Conservation (phyloP, 2,113 vertebrate genomes). For the Oryzias curvinotus region DNA sequence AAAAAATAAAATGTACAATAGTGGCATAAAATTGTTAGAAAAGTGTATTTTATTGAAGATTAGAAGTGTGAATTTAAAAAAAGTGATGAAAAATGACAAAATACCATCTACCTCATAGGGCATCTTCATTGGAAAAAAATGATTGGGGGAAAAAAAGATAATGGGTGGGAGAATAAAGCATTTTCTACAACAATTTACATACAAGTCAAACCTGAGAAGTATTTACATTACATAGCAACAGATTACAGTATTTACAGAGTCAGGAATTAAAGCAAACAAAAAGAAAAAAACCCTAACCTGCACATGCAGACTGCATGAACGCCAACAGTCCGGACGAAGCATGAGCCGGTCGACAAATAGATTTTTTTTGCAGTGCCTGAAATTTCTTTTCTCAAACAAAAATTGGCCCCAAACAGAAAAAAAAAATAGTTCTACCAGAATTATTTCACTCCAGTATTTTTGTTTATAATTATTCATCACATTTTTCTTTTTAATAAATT, state of each 20-base stretch:
- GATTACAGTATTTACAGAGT: constrained; percentile 71
- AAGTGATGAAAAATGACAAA: constrained; percentile 43
- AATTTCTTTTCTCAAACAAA: constrained; percentile 49
- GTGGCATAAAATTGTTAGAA: constrained; percentile 53
- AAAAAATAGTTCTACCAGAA: constrained; percentile 26
- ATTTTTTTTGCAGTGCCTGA: constrained; percentile 46
- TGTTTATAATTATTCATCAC: not conserved
- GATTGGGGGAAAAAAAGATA: constrained; percentile 48
- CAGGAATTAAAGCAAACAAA: constrained; percentile 40
- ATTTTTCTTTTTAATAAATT: constrained; percentile 18
- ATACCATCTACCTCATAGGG: constrained; percentile 51
- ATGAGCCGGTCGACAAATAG: constrained; percentile 28
- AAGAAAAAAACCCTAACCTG: constrained; percentile 1
- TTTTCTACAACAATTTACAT: constrained; percentile 76
- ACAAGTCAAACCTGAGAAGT: constrained; percentile 62
- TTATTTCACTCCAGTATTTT: constrained; percentile 32
- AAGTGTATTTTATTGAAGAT: constrained; percentile 72
- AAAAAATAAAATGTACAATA: not conserved
- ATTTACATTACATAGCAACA: constrained; percentile 75
- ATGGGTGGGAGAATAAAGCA: constrained; percentile 22
- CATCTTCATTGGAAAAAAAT: constrained; percentile 62
- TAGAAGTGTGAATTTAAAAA: constrained; percentile 63
- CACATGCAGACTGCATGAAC: not conserved
- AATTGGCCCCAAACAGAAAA: constrained; percentile 21
- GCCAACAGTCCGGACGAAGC: constrained; percentile 29